A percentile compares a stretch with the other conserved stretches of the same genome.
Conservation (phyloP, 2,797 vertebrate species). For the Eupleurogrammus muticus region DNA sequence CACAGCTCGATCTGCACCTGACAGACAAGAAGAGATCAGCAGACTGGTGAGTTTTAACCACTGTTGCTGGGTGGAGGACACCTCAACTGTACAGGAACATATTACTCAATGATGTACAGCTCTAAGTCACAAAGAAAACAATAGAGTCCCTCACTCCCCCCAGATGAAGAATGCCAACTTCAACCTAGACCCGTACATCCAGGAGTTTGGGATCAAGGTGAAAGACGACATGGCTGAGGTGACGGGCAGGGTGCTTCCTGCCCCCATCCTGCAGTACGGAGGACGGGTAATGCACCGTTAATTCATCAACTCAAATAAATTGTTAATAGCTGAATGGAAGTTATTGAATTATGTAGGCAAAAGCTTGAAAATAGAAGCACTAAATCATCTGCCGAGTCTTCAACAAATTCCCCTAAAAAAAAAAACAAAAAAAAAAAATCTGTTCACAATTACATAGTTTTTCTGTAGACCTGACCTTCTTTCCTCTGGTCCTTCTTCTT, state of each 20-base stretch:
- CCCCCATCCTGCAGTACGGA: conserved; percentile 97
- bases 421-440: too few species aligned
- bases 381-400: too few species aligned
- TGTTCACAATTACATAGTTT: conserved; percentile 19
- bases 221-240: conserved; percentile 99
- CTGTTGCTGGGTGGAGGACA: conserved; percentile 4
- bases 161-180: conserved; percentile 99
- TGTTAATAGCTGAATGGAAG: not conserved
- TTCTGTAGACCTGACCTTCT: not conserved
- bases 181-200: conserved; percentile 98
- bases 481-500: conserved; percentile 26
- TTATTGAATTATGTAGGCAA: not conserved
- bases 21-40: conserved; percentile 98
- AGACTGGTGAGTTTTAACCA: conserved; percentile 88
- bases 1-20: conserved; percentile 96
- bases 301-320: conserved; percentile 1
- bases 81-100: not conserved
- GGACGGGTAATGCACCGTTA: conserved; percentile 89
- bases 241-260: conserved; percentile 95
- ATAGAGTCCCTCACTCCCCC: too few species aligned
- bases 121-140: not conserved
- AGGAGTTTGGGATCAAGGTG: conserved; percentile 99
- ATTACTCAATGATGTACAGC: conserved; percentile 1
- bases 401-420: too few species aligned
- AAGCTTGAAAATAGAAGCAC: not conserved